phyloP scores from a whole-genome alignment of 1,140 invertebrate genomes.

The Drosophila punjabiensis region DNA sequence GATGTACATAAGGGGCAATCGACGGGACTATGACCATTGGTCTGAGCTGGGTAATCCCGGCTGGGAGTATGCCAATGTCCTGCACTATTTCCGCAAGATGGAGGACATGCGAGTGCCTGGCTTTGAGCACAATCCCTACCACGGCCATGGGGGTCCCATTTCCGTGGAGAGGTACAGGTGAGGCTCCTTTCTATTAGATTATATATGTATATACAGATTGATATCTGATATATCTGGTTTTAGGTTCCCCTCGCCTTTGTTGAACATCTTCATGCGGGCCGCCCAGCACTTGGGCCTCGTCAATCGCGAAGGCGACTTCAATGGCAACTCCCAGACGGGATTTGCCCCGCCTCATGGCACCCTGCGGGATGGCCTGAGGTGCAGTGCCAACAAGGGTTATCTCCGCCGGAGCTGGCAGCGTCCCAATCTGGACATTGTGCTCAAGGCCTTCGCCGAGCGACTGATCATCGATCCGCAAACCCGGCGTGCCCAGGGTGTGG shows the following conservation, averaged over 20 bases:
- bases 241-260: conserved; percentile 87
- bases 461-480: conserved; percentile 87
- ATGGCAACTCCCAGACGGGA: conserved; percentile 91
- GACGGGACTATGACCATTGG: conserved; percentile 94
- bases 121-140: conserved; percentile 86
- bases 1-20: conserved; percentile 95
- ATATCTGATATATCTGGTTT: fast-evolving
- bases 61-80: conserved; percentile 91
- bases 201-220: neutral
- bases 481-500: conserved; percentile 88
- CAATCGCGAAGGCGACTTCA: conserved; percentile 90
- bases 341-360: conserved; percentile 91
- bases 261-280: conserved; percentile 89
- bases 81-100: conserved; percentile 93
- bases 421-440: conserved; percentile 90
- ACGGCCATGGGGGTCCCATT: conserved; percentile 89
- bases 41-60: conserved; percentile 89
- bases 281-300: conserved; percentile 85
- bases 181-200: neutral
- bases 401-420: conserved; percentile 89
- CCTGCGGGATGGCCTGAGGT: conserved; percentile 92
- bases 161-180: conserved; percentile 88
- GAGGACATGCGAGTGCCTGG: conserved; percentile 90
- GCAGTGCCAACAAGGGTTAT: conserved; percentile 93
- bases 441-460: conserved; percentile 89